These are phyloP conservation scores for Palythoa caribaeorum DNA, from an alignment of 92 coral and sea anemone genomes.

Conservation along the genomic window DNA sequence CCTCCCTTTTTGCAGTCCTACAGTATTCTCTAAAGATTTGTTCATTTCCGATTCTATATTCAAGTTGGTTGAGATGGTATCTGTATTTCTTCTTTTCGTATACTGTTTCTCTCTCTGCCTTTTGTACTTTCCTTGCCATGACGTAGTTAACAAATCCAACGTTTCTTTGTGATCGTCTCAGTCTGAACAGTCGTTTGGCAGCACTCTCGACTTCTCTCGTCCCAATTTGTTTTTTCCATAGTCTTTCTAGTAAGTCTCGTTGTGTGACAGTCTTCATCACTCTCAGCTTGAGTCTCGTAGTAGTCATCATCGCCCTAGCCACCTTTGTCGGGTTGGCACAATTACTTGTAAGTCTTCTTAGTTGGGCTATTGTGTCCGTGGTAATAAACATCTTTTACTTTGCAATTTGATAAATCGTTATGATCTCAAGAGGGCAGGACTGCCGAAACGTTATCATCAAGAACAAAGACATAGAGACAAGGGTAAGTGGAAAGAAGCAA, in stretches of 20 bases:
- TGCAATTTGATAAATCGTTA: too few relatives aligned
- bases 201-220: constrained; percentile 8
- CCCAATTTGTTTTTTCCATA: constrained; percentile 3
- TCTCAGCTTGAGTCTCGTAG: neutral
- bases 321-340: neutral
- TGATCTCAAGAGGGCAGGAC: too few relatives aligned
- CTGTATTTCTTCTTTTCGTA: neutral
- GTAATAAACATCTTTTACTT: too few relatives aligned
- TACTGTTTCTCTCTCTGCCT: neutral
- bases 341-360: neutral
- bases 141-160: neutral
- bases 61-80: neutral
- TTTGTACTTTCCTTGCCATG: neutral
- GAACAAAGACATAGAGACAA: too few relatives aligned
- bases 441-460: too few relatives aligned
- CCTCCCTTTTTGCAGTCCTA: neutral
- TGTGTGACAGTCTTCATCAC: neutral
- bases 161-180: neutral
- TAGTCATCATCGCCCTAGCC: constrained; percentile 8
- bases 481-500: too few relatives aligned
- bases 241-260: neutral
- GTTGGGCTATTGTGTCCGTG: too few relatives aligned
- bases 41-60: neutral
- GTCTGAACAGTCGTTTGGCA: neutral
- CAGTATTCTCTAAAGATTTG: neutral